Percentiles rank a stretch among this genome's conserved stretches.
Conservation (phyloP, 2,113 vertebrate species). For the Tychaedon coryphoeus region DNA sequence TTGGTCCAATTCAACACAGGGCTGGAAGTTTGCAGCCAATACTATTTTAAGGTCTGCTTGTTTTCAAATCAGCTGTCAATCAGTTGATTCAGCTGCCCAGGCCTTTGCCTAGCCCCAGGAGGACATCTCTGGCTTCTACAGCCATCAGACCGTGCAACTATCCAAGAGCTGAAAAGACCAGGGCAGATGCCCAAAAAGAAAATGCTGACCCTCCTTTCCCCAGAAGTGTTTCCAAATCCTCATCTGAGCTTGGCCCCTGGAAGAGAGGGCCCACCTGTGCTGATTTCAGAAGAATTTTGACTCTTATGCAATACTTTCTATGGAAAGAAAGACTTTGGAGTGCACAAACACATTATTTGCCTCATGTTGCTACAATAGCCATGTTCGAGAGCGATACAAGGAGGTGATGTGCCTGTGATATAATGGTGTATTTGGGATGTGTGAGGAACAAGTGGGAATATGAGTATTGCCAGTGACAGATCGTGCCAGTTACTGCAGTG, state of each 20-base stretch:
- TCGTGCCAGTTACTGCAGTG: accelerated
- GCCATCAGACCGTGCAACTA: not conserved
- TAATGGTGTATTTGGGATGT: not conserved
- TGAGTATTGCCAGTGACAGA: not conserved
- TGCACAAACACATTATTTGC: not conserved
- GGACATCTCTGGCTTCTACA: constrained; percentile 5
- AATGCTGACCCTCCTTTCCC: not conserved
- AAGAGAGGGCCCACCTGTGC: not conserved
- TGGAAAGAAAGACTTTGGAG: not conserved
- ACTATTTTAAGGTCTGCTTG: constrained; percentile 43
- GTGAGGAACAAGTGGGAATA: not conserved
- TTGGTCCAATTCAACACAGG: not conserved
- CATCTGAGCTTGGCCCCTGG: not conserved
- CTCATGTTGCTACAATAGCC: not conserved
- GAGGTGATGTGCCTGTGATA: not conserved
- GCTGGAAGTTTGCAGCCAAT: not conserved
- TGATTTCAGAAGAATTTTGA: not conserved
- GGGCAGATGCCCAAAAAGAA: not conserved
- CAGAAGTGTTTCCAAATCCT: constrained; percentile 9
- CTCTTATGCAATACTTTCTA: not conserved
- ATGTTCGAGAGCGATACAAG: accelerated
- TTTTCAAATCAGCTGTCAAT: constrained; percentile 6
- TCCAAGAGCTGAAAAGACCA: not conserved
- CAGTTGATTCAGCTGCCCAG: not conserved
- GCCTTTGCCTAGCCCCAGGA: not conserved